Evolutionary conservation across 1,140 invertebrate species (phyloP), one percentile per base, ranked within the genome.

Genomic region (Adelges cooleyi): DNA sequence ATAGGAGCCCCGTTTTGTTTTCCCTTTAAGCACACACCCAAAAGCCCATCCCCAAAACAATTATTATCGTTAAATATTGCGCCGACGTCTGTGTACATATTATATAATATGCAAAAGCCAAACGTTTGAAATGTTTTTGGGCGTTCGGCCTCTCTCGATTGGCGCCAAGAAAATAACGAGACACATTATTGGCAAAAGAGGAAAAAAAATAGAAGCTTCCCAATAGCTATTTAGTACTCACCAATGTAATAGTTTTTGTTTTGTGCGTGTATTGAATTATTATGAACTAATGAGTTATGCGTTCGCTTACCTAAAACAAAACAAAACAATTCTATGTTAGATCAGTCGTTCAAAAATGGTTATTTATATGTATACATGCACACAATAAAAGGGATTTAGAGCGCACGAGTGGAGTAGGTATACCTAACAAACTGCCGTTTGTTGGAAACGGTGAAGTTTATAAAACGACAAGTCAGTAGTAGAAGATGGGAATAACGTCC

Each of bases 251-350:
- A n/a, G n/a, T n/a, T n/a, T n/a, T n/a, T n/a, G n/a, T n/a, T n/a
- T n/a, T n/a, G n/a, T n/a, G n/a, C n/a, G n/a, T n/a, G n/a, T n/a
- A n/a, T n/a, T n/a, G n/a, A n/a, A n/a, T n/a, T n/a, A n/a, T n/a
- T n/a, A n/a, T n/a, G n/a, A n/a, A n/a, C n/a, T n/a, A n/a, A n/a
- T n/a, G n/a, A n/a, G n/a, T n/a, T n/a, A n/a, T n/a, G n/a, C n/a
- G n/a, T n/a, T 46, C 1, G 23, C 56, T 62, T 62, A 62, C 56
- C 56, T 62, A 62, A 22, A 62, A 62, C 56, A 62, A 33, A 62
- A 25, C 18, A 18, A 59, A 59, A 59, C 29, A 33, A 33, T 5
- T 33, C 29, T 33, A 33, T 33, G 5, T 6, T 33, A 33, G 29
- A 6, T 5, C 29, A 6, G 29, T 33, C 11, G 5, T 33, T 11